Conservation (phyloP, 2,888 invertebrate genomes). For the Harmothoe impar region DNA sequence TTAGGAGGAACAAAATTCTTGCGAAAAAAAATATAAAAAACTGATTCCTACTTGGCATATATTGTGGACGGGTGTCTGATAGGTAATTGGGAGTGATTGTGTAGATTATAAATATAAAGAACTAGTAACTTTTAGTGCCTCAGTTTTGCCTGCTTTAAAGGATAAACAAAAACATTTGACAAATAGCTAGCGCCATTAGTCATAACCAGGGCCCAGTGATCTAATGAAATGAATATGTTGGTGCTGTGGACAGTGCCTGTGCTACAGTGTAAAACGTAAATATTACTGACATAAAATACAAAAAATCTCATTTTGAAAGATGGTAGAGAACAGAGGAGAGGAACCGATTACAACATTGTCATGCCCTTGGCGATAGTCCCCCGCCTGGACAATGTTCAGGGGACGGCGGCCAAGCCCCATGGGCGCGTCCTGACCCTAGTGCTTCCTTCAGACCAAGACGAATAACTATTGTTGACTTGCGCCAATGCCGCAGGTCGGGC, state of each 20-base stretch:
- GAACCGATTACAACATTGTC: conserved; percentile 24
- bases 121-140: conserved; percentile 51
- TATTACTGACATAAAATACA: neutral
- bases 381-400: conserved; percentile 32
- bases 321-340: conserved; percentile 40
- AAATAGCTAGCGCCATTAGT: conserved; percentile 51
- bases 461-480: conserved; percentile 52
- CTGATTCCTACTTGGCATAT: conserved; percentile 27
- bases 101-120: conserved; percentile 38
- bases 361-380: conserved; percentile 22
- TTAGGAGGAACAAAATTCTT: conserved; percentile 54
- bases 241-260: conserved; percentile 58
- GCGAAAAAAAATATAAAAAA: conserved; percentile 30
- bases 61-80: conserved; percentile 47
- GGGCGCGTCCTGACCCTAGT: conserved; percentile 52
- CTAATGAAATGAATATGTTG: conserved; percentile 52
- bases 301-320: conserved; percentile 40
- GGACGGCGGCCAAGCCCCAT: neutral
- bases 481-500: conserved; percentile 44
- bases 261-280: conserved; percentile 54
- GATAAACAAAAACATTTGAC: conserved; percentile 16
- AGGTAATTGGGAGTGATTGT: conserved; percentile 44
- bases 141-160: conserved; percentile 51
- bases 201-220: conserved; percentile 48
- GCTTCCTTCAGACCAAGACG: conserved; percentile 57